A percentile compares a stretch with the other conserved stretches of the same genome.
Conservation (phyloP, 1,140 invertebrate species). For the Heterodera schachtii region DNA sequence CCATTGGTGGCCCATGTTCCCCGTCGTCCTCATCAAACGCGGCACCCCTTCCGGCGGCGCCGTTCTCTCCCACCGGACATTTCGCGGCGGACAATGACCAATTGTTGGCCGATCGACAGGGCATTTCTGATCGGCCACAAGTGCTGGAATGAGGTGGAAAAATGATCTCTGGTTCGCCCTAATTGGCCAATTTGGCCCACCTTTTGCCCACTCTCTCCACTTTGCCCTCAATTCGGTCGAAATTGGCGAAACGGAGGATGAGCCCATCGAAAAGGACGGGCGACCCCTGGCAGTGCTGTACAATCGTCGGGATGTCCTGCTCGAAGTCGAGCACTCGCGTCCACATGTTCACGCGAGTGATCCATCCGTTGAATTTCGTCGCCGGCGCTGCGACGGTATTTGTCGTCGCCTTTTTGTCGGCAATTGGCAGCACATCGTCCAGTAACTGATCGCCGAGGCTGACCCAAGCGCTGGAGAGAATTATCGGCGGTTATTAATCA, state of each 20-base stretch:
- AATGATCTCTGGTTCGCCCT: neutral
- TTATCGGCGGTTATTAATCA: constrained; percentile 50
- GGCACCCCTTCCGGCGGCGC: neutral
- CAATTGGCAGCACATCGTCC: neutral
- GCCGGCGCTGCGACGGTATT: neutral
- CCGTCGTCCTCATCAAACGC: neutral
- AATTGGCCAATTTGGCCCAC: neutral
- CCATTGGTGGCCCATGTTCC: constrained; percentile 80
- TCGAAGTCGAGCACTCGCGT: constrained; percentile 84
- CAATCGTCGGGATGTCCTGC: constrained; percentile 80
- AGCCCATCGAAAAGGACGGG: constrained; percentile 74
- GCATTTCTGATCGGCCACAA: constrained; percentile 66
- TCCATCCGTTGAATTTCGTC: constrained; percentile 80
- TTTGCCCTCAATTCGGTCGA: constrained; percentile 73
- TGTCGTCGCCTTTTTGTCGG: neutral
- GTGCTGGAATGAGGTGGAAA: constrained; percentile 27
- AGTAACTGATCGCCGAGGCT: constrained; percentile 77
- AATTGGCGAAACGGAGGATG: constrained; percentile 86
- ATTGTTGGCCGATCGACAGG: neutral
- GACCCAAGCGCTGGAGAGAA: constrained; percentile 78
- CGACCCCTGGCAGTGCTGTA: constrained; percentile 72
- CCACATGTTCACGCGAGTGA: constrained; percentile 94
- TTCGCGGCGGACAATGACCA: neutral
- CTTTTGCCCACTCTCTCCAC: constrained; percentile 61
- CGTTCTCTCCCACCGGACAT: neutral